Percentiles rank a stretch among this genome's conserved stretches.
Conservation (phyloP, 2,888 invertebrate species). For the Chrysomela aeneicollis region DNA sequence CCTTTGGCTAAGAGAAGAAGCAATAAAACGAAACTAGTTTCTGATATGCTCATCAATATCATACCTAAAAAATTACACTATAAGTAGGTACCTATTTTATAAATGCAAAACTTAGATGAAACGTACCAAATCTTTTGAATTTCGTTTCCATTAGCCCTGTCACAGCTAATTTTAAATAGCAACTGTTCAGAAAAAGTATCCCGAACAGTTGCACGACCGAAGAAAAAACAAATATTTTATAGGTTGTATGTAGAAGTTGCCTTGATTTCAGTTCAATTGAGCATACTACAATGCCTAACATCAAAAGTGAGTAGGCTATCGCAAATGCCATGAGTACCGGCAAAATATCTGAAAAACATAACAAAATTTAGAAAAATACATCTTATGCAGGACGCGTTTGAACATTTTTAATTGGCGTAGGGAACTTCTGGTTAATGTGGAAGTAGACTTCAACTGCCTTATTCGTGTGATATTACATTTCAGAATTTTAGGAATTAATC, state of each 20-base stretch:
- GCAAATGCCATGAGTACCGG: constrained; percentile 81
- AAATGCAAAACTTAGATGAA: neutral
- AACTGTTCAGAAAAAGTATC: constrained; percentile 72
- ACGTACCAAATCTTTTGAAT: constrained; percentile 63
- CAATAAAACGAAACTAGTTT: constrained; percentile 78
- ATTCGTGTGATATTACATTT: too few relatives aligned
- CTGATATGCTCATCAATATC: constrained; percentile 75
- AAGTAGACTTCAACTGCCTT: too few relatives aligned
- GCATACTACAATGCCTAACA: constrained; percentile 77
- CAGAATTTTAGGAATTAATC: too few relatives aligned
- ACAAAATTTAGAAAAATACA: too few relatives aligned
- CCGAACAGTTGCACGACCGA: constrained; percentile 75
- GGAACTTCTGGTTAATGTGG: too few relatives aligned
- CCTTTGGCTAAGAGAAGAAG: constrained; percentile 87
- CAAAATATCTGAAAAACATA: constrained; percentile 76
- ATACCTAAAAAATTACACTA: constrained; percentile 66
- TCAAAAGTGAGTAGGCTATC: constrained; percentile 75
- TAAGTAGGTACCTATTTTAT: neutral
- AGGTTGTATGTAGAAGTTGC: constrained; percentile 86
- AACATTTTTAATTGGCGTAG: too few relatives aligned
- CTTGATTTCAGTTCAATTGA: constrained; percentile 78
- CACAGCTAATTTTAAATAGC: constrained; percentile 79
- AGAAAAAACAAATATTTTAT: constrained; percentile 83
- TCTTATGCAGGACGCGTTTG: too few relatives aligned
- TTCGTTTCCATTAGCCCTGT: constrained; percentile 71